Evolutionary conservation across 2,888 invertebrate genomes (phyloP), one percentile per base, ranked within the genome.

Genomic region (Physocephala rufipes): DNA sequence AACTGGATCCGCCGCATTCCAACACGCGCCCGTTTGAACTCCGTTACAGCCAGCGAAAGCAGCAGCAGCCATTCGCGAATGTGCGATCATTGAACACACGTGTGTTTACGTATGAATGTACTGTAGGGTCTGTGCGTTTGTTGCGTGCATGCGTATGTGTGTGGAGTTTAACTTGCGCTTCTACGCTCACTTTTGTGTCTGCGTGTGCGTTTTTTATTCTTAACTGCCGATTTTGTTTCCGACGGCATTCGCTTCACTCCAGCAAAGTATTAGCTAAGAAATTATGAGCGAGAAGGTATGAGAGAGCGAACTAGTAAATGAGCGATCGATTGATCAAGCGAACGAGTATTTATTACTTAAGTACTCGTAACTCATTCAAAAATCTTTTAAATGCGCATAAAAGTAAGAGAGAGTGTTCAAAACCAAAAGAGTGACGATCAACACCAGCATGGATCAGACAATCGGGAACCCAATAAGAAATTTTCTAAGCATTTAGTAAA

Each of bases 1-100:
- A 74, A 74, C 74, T 74, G 70, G 74, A 69, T 73, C 58, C 73
- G 71, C 73, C 71, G 68, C 74, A 74, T 74, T 74, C 74, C 74
- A 67, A 71, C 71, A 71, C 71, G 73, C 74, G 73, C 73, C 74
- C 73, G 71, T 71, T 74, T 74, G n/a, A 67, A 67, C 71, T 49
- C 68, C 62, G 65, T 71, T 71, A 71, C 62, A 70, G 59, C 65
- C 43, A 53, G 55, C 55, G 30, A 43, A 49, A 51, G 12, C 43
- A 53, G 55, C 55, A 53, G 55, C 61, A 51, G 12, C 7, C 69
- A 61, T 69, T 49, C 15, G 21, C 70, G 47, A 58, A 15, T 16
- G 1, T 9, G 9, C 36, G 36, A 36, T 36, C 36, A 36, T 36
- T 36, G 36, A 36, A 36, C 36, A 36, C 36, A 36, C 36, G 36